Percentiles rank a stretch among this genome's conserved stretches.
phyloP scores from a whole-genome alignment of 2,888 invertebrate genomes.

The Heliconius charithonia region DNA sequence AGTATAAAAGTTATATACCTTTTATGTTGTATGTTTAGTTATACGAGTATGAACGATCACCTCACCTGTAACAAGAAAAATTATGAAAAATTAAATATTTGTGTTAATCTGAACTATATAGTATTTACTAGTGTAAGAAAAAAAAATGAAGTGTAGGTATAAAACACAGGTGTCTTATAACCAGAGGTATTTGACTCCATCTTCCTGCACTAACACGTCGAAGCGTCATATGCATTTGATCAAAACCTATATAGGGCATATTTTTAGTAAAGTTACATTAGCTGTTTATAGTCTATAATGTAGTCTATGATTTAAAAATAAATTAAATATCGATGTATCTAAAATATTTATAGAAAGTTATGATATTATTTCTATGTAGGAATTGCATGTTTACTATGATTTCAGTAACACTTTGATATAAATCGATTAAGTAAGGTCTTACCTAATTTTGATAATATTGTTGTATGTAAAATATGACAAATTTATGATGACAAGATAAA shows the following conservation, averaged over 20 bases:
- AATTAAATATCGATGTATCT: background rate
- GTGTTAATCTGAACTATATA: background rate
- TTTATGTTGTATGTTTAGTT: background rate
- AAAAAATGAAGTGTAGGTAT: too few species aligned
- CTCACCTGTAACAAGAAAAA: slow-evolving; percentile 63
- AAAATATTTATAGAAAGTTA: background rate
- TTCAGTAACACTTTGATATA: slow-evolving; percentile 42
- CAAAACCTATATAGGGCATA: background rate
- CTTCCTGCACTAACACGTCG: background rate
- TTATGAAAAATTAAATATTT: background rate
- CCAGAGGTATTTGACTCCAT: too few species aligned
- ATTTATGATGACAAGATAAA: slow-evolving; percentile 42
- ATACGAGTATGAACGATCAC: background rate
- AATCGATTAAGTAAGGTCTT: slow-evolving; percentile 60
- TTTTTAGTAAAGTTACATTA: background rate
- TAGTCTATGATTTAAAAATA: background rate
- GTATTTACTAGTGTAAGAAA: too few species aligned
- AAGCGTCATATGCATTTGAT: background rate
- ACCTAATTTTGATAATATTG: slow-evolving; percentile 58
- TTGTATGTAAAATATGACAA: slow-evolving; percentile 44
- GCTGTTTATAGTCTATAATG: background rate
- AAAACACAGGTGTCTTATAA: too few species aligned
- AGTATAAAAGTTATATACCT: background rate
- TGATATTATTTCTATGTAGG: background rate
- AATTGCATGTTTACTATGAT: background rate